Evolutionary conservation across 2,797 vertebrate species (phyloP).

Genomic region (Ciconia nigra): DNA sequence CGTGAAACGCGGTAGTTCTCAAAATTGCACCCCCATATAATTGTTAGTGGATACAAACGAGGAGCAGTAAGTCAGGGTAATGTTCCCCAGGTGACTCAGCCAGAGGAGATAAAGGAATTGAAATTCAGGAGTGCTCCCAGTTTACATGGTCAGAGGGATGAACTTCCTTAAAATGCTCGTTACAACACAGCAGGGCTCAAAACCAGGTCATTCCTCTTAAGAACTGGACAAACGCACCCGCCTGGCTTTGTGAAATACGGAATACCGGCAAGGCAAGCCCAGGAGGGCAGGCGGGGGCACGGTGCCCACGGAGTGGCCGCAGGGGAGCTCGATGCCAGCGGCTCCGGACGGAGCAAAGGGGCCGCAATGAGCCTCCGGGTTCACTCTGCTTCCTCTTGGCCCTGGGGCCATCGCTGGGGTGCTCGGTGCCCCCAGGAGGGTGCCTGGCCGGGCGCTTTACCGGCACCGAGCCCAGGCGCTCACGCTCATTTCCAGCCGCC

Average conservation of each 20-base stretch:
- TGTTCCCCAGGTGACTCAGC: background rate
- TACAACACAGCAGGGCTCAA: background rate
- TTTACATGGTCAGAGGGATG: background rate
- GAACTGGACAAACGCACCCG: fast-evolving
- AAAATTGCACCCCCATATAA: background rate
- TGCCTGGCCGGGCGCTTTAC: background rate
- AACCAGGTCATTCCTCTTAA: fast-evolving
- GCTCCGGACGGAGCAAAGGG: background rate
- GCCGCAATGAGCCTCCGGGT: fast-evolving
- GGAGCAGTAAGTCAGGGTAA: background rate
- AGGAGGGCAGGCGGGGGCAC: fast-evolving
- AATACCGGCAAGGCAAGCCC: background rate
- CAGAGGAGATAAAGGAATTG: background rate
- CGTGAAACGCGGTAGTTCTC: background rate
- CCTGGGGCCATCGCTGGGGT: fast-evolving
- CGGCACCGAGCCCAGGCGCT: fast-evolving
- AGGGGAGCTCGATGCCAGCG: fast-evolving
- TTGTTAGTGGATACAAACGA: background rate
- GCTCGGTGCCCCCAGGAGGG: background rate
- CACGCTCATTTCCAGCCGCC: background rate
- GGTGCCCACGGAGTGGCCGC: fast-evolving
- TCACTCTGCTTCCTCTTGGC: background rate
- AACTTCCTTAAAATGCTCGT: background rate
- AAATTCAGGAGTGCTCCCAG: background rate
- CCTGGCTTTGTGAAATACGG: background rate